Percentiles rank a stretch among this genome's conserved stretches.
Evolutionary conservation across 53 echinoderm and acorn worm species (phyloP).

Genomic region (Astropecten irregularis): DNA sequence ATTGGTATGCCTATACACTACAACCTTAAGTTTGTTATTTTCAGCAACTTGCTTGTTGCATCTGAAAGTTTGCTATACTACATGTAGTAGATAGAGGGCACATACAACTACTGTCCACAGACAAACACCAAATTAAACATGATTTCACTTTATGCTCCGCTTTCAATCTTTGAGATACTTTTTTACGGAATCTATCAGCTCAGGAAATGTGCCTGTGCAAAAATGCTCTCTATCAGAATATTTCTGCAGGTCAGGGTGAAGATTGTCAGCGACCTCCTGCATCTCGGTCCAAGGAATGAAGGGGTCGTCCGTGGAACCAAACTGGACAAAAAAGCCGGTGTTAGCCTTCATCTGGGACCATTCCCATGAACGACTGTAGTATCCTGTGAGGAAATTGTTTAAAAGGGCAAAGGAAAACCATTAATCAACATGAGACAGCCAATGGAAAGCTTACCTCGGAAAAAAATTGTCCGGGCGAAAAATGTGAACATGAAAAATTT

Average conservation of each 20-base stretch:
- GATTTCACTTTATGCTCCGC: neutral
- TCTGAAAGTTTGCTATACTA: too few relatives aligned
- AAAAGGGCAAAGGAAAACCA: too few relatives aligned
- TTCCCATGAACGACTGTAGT: conserved; percentile 68
- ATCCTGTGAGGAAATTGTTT: too few relatives aligned
- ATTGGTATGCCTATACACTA: too few relatives aligned
- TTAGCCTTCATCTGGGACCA: conserved; percentile 67
- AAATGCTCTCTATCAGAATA: conserved; percentile 66
- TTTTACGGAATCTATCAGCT: conserved; percentile 41
- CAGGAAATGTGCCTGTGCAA: conserved; percentile 33
- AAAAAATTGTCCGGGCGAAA: too few relatives aligned
- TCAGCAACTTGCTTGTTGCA: too few relatives aligned
- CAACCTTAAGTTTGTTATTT: too few relatives aligned
- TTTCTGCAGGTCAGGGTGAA: conserved; percentile 50
- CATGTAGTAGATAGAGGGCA: too few relatives aligned
- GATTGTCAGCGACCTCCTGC: conserved; percentile 59
- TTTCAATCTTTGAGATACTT: conserved; percentile 15
- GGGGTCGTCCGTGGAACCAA: conserved; percentile 67
- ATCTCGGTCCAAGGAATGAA: conserved; percentile 63
- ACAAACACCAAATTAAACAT: too few relatives aligned
- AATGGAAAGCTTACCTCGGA: neutral
- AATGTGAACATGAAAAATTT: neutral
- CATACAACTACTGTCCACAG: too few relatives aligned
- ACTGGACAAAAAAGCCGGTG: conserved; percentile 41
- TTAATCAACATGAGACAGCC: neutral